Conservation (phyloP, 2,797 vertebrate species). For the Poeciliopsis turneri region DNA sequence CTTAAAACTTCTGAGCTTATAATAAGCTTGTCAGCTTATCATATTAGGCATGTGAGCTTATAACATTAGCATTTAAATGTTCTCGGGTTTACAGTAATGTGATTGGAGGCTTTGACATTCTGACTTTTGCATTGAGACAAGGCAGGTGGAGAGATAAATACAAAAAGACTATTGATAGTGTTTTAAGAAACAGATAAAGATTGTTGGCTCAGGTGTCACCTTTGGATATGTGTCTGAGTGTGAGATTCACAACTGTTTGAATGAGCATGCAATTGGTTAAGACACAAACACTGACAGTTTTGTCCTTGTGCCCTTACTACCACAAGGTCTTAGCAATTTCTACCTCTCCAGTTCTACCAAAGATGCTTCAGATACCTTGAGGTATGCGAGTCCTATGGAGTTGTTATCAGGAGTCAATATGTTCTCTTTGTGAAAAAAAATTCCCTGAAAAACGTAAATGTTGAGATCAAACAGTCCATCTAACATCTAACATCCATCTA, state of each 20-base stretch:
- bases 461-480: not conserved
- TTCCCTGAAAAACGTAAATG: not conserved
- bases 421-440: not conserved
- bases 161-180: constrained; percentile 26
- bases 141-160: constrained; percentile 36
- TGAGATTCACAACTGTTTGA: constrained; percentile 10
- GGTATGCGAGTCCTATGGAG: not conserved
- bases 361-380: not conserved
- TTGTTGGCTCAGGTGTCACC: constrained; percentile 21
- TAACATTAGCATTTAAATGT: constrained; percentile 89
- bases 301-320: not conserved
- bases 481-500: not conserved
- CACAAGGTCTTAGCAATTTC: not conserved
- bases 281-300: not conserved
- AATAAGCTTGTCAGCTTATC: constrained; percentile 89
- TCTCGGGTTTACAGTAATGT: constrained; percentile 79
- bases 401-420: not conserved
- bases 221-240: constrained; percentile 30
- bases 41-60: constrained; percentile 88
- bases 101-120: constrained; percentile 80
- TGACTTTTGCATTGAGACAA: constrained; percentile 74
- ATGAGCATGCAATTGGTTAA: not conserved
- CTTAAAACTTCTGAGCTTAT: constrained; percentile 87
- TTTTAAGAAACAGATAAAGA: constrained; percentile 15
- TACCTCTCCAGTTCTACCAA: not conserved